These are phyloP conservation scores for Elephantulus edwardii DNA, from an alignment of 2,113 vertebrate genomes.

Conservation along the genomic window DNA sequence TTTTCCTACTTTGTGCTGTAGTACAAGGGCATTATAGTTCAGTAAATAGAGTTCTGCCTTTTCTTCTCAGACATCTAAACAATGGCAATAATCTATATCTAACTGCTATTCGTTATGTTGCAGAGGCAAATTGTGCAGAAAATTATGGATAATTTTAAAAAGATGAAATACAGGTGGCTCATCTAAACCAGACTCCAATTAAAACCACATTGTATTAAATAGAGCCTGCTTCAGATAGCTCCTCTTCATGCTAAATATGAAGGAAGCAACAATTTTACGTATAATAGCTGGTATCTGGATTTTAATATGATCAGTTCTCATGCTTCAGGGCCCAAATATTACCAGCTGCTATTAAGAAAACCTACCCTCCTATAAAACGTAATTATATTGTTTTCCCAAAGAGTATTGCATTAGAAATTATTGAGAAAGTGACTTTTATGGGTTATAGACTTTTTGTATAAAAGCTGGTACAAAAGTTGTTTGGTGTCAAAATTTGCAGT, in stretches of 20 bases:
- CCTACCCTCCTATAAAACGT: slow-evolving; percentile 65
- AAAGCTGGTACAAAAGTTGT: slow-evolving; percentile 56
- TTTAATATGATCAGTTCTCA: slow-evolving; percentile 76
- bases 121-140: slow-evolving; percentile 79
- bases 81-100: slow-evolving; percentile 77
- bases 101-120: slow-evolving; percentile 74
- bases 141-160: slow-evolving; percentile 81
- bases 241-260: slow-evolving; percentile 76
- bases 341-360: slow-evolving; percentile 76
- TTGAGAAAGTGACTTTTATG: slow-evolving; percentile 64
- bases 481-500: slow-evolving; percentile 55
- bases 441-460: slow-evolving; percentile 61
- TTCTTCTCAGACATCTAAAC: slow-evolving; percentile 63
- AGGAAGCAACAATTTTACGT: slow-evolving; percentile 74
- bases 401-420: slow-evolving; percentile 50
- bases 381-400: slow-evolving; percentile 67
- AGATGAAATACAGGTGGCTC: slow-evolving; percentile 82
- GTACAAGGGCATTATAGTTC: slow-evolving; percentile 10
- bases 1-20: slow-evolving; percentile 7
- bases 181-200: slow-evolving; percentile 80
- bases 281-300: slow-evolving; percentile 79
- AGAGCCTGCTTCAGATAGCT: slow-evolving; percentile 71
- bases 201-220: slow-evolving; percentile 81
- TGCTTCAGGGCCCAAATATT: slow-evolving; percentile 67
- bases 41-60: slow-evolving; percentile 49